These are phyloP conservation scores for Ectobius pallidus DNA, from an alignment of 2,888 invertebrate genomes.

Conservation along the genomic window DNA sequence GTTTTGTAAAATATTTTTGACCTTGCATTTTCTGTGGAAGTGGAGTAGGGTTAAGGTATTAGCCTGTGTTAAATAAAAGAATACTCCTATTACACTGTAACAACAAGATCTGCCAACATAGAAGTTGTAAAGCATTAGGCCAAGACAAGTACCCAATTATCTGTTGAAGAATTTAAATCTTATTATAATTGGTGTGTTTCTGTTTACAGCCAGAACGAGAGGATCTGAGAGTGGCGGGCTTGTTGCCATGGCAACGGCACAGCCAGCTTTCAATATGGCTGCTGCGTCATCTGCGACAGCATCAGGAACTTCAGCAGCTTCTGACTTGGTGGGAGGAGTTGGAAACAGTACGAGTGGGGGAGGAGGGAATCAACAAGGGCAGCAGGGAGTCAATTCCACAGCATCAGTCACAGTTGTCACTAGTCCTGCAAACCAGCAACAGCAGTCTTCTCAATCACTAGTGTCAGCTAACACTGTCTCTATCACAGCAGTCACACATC, in stretches of 20 bases:
- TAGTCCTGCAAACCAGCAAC: conserved; percentile 36
- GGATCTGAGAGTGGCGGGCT: conserved; percentile 36
- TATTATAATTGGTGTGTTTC: background rate
- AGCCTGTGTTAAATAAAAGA: too few species aligned
- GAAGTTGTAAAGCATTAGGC: too few species aligned
- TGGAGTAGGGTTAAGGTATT: too few species aligned
- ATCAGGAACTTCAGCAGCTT: conserved; percentile 32
- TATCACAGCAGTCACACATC: conserved; percentile 34
- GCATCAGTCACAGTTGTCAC: conserved; percentile 41
- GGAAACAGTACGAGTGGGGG: conserved; percentile 23
- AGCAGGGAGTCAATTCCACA: conserved; percentile 37
- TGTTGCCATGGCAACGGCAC: conserved; percentile 44
- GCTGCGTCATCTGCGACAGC: conserved; percentile 32
- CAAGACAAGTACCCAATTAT: too few species aligned
- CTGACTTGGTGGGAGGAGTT: conserved; percentile 35
- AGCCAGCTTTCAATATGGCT: conserved; percentile 44
- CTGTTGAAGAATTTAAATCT: too few species aligned
- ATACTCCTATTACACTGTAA: too few species aligned
- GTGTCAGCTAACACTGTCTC: conserved; percentile 31
- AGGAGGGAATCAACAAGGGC: conserved; percentile 28
- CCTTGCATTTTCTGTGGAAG: too few species aligned
- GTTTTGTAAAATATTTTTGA: too few species aligned
- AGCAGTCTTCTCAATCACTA: conserved; percentile 9
- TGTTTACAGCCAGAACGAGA: conserved; percentile 36
- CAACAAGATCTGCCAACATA: too few species aligned